Percentiles rank a stretch among this genome's conserved stretches.
Evolutionary conservation across 2,888 invertebrate genomes (phyloP).

Genomic region (Stictocephala bisonia): DNA sequence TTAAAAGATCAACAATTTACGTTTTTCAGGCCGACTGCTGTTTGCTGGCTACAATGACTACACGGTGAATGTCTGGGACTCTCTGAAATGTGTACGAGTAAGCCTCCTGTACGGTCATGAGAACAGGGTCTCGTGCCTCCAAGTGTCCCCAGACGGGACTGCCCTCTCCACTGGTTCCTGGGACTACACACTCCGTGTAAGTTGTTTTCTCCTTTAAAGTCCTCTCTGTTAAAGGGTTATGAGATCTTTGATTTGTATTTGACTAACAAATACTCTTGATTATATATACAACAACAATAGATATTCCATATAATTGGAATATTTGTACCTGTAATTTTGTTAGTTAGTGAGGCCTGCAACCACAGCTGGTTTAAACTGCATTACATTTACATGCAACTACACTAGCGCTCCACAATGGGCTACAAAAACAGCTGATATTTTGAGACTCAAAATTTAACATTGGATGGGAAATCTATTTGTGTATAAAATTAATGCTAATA

Average conservation of each 20-base stretch:
- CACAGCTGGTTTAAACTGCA: background rate
- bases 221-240: background rate
- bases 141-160: conserved; percentile 97
- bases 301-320: no score
- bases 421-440: no score
- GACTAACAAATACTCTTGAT: background rate
- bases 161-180: conserved; percentile 97
- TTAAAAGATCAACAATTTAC: no score
- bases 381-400: no score
- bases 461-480: no score
- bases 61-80: conserved; percentile 99
- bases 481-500: no score
- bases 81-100: conserved; percentile 90
- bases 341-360: no score
- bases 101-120: conserved; percentile 95
- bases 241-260: background rate
- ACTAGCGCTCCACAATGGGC: no score
- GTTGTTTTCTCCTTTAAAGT: background rate
- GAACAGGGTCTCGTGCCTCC: conserved; percentile 91
- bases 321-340: no score
- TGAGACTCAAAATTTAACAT: no score
- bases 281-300: no score
- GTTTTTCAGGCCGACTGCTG: conserved; percentile 80
- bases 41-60: conserved; percentile 99
- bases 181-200: conserved; percentile 90